Base-by-base conservation (phyloP, 2,797 vertebrate genomes). In the Arctocebus calabarensis region DNA sequence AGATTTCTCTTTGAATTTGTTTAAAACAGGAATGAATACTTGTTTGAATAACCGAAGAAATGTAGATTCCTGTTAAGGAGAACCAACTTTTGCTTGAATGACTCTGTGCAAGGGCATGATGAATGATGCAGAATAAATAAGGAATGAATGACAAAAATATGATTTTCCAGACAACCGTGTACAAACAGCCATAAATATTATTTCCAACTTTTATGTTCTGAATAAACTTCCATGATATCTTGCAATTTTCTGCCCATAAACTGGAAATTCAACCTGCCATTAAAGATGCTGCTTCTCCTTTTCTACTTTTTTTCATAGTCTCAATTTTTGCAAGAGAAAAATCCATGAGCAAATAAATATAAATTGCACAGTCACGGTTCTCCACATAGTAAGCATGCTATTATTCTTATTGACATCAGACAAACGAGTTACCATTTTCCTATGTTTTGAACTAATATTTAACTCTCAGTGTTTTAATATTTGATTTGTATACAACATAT, bases 141-240 rank as follows among this genome's bases (percentile, higher is more conserved):
- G 19, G 62, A 96, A 86, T 77, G 95, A 62, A 20, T 71, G 97
- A 40, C 3, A 96, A 78, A 40, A 96, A 52, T 13, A 95, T 79
- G 14, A 84, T 2, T 95, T 82, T 91, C 74, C 71, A 94, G 96
- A 96, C 64, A 95, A 29, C 20, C 7, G 1, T 71, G n/a, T 2
- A 45, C 29, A 79, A 81, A 90, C 40, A 23, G 37, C 20, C 11
- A 0, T 61, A 48, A 37, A 81, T 73, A 87, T 73, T 94, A 88
- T 82, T 84, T 90, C 25, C 25, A 6, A 55, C 79, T 91, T 96
- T 84, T 20, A 93, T 37, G 94, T 84, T 96, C 92, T 82, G 12
- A 94, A 90, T 82, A 91, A 96, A 83, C 1, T 10, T 91, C n/a
- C 92, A 66, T 29, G 37, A n/a, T 79, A 74, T 78, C 78, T 94